Conservation (phyloP, 2,797 vertebrate species). For the Microctenopoma steveboyesi region DNA sequence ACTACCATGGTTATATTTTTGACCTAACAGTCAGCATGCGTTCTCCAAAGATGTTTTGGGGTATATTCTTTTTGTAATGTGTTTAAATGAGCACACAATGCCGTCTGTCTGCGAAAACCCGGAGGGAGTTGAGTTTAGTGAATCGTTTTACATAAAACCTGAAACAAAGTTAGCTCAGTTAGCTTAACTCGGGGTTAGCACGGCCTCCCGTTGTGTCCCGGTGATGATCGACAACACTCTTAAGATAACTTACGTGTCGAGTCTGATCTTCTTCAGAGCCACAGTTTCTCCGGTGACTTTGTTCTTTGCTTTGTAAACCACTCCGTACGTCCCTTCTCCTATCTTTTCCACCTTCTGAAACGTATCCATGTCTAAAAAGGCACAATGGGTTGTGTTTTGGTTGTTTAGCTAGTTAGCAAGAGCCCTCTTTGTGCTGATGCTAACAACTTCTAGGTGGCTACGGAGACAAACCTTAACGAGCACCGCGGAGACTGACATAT, state of each 20-base stretch:
- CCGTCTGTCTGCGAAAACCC: not conserved
- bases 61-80: too few relatives aligned
- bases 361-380: conserved; percentile 84
- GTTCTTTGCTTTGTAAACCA: conserved; percentile 95
- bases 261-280: conserved; percentile 94
- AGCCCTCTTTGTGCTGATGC: conserved; percentile 68
- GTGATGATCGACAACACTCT: not conserved
- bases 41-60: too few relatives aligned
- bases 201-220: not conserved
- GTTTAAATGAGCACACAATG: too few relatives aligned
- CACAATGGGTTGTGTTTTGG: too few relatives aligned
- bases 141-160: not conserved
- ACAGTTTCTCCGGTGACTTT: conserved; percentile 94
- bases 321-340: conserved; percentile 94
- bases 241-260: conserved; percentile 91
- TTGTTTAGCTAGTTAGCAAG: conserved; percentile 14
- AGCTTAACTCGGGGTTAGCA: not conserved
- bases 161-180: not conserved
- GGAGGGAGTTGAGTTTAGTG: not conserved
- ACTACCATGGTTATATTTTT: too few relatives aligned
- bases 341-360: conserved; percentile 99
- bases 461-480: conserved; percentile 10
- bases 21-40: too few relatives aligned
- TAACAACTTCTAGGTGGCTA: conserved; percentile 57
- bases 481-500: conserved; percentile 30